These are phyloP conservation scores for Sebastiscus albofasciatus DNA, from an alignment of 2,797 vertebrate genomes.

Conservation along the genomic window DNA sequence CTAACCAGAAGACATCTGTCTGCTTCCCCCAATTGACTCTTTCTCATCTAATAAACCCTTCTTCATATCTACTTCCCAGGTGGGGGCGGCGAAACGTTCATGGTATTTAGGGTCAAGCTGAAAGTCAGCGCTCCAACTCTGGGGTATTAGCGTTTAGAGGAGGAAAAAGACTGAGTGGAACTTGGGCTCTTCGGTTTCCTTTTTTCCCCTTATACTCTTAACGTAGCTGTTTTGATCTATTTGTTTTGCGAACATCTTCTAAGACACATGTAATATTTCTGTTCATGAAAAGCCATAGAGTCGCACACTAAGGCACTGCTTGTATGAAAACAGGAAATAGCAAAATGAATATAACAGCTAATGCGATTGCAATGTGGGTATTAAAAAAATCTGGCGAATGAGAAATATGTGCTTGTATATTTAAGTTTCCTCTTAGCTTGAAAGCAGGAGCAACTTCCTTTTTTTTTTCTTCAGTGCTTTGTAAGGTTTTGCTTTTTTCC, in stretches of 20 bases:
- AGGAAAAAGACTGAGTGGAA: not conserved
- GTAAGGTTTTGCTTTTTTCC: not conserved
- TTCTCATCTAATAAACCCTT: conserved; percentile 42
- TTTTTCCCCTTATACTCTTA: not conserved
- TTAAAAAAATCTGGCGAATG: conserved; percentile 10
- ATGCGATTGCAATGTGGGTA: not conserved
- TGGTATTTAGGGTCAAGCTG: conserved; percentile 78
- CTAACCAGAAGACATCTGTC: conserved; percentile 74
- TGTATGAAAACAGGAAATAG: not conserved
- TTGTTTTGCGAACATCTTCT: not conserved
- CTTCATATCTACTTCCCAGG: conserved; percentile 60
- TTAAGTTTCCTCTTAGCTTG: not conserved
- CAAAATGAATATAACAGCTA: conserved; percentile 3
- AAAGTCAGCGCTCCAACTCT: conserved; percentile 72
- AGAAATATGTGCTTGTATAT: conserved; percentile 4
- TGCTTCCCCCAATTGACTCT: conserved; percentile 41
- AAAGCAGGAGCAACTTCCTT: not conserved
- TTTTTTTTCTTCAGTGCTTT: not conserved
- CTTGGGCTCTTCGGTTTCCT: not conserved
- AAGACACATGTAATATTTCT: not conserved
- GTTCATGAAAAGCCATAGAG: conserved; percentile 8
- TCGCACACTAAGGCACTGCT: not conserved
- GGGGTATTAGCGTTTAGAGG: conserved; percentile 15
- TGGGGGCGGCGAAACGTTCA: conserved; percentile 71
- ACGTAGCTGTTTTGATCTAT: not conserved